Conservation (phyloP, 1,140 invertebrate species). For the Teleopsis dalmanni region DNA sequence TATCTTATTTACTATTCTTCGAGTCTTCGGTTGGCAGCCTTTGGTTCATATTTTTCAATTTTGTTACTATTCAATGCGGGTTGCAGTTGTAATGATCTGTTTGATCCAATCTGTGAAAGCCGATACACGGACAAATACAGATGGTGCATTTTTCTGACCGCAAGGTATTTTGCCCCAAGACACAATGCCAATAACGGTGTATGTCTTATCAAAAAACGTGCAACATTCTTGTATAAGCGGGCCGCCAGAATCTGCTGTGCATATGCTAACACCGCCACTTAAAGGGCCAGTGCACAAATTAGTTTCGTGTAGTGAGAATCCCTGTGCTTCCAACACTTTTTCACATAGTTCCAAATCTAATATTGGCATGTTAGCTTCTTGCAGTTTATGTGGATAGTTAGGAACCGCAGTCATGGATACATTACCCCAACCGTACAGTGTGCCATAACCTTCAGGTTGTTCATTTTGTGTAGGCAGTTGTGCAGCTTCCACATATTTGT, state of each 20-base stretch:
- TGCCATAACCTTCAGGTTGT: conserved; percentile 44
- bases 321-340: conserved; percentile 27
- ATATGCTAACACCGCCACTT: conserved; percentile 45
- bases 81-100: conserved; percentile 29
- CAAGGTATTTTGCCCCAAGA: conserved; percentile 42
- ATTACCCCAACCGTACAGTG: conserved; percentile 48
- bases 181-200: conserved; percentile 40
- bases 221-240: conserved; percentile 36
- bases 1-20: not conserved
- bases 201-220: conserved; percentile 19
- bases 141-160: conserved; percentile 56
- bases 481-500: conserved; percentile 43
- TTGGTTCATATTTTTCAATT: not conserved
- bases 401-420: conserved; percentile 43
- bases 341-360: conserved; percentile 41
- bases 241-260: conserved; percentile 47
- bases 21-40: not conserved
- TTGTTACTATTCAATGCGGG: conserved; percentile 16
- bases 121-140: conserved; percentile 64
- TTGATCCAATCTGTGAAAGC: conserved; percentile 58
- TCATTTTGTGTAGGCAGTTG: conserved; percentile 43
- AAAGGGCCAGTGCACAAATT: conserved; percentile 49
- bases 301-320: conserved; percentile 42
- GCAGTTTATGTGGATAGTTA: conserved; percentile 43
- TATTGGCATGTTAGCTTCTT: conserved; percentile 45